Evolutionary conservation across 1,140 invertebrate species (phyloP).

Genomic region (Trachymyrmex cornetzi): DNA sequence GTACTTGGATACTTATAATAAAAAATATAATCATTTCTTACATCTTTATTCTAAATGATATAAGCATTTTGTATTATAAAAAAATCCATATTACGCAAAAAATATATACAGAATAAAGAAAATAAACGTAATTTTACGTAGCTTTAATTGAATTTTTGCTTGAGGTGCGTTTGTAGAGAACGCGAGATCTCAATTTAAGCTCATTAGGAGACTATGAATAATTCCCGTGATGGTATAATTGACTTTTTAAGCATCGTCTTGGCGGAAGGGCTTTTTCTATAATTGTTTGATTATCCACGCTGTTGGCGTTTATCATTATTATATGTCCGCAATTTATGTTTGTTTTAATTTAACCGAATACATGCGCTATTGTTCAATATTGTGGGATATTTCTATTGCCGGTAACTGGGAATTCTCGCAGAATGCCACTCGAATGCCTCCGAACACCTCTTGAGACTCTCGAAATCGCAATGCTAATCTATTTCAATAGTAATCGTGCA

Average conservation of each 20-base stretch:
- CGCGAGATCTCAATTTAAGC: background rate
- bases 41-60: background rate
- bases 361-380: conserved; percentile 25
- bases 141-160: background rate
- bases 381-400: conserved; percentile 43
- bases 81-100: background rate
- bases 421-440: conserved; percentile 1
- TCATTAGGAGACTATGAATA: conserved; percentile 19
- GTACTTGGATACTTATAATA: background rate
- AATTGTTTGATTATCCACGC: conserved; percentile 44
- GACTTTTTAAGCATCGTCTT: background rate
- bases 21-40: background rate
- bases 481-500: conserved; percentile 34
- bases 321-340: conserved; percentile 20
- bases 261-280: background rate
- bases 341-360: conserved; percentile 38
- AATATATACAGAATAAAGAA: background rate
- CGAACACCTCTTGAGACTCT: conserved; percentile 40
- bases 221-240: conserved; percentile 26
- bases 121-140: background rate
- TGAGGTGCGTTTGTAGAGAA: background rate
- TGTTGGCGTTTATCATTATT: conserved; percentile 42
- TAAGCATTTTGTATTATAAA: background rate
- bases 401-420: conserved; percentile 9
- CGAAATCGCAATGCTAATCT: conserved; percentile 6